phyloP scores from a whole-genome alignment of 1,140 invertebrate genomes.

The Trichomalopsis sarcophagae region DNA sequence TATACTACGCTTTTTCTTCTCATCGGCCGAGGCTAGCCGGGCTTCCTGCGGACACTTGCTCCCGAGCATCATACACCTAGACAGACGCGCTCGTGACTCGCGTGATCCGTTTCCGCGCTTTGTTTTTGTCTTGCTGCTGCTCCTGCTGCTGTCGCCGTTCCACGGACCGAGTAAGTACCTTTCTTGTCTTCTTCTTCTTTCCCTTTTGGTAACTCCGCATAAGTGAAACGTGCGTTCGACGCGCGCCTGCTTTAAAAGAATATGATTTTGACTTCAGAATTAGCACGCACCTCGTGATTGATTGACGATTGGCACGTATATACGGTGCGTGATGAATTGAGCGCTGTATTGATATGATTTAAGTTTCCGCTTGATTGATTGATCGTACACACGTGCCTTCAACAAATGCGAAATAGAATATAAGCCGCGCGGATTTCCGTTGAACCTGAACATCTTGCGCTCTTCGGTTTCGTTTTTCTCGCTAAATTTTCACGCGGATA shows the following conservation, averaged over 20 bases:
- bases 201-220: not conserved
- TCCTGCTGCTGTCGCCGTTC: not conserved
- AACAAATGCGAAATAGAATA: no score
- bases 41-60: not conserved
- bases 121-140: not conserved
- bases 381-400: no score
- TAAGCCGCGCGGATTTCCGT: no score
- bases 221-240: not conserved
- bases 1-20: not conserved
- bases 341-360: not conserved
- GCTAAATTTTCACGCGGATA: no score
- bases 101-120: not conserved
- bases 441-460: no score
- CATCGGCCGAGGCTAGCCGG: no score
- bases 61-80: no score
- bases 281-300: not conserved
- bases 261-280: not conserved
- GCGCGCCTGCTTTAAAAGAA: not conserved
- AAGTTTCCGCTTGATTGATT: not conserved
- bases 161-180: slow-evolving; percentile 21
- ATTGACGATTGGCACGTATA: no score
- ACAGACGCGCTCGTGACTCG: not conserved
- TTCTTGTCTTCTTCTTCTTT: not conserved
- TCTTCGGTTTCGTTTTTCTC: no score
- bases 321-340: not conserved